Evolutionary conservation across 2,888 invertebrate species (phyloP), one percentile per base, ranked within the genome.

Genomic region (Muscina levida): DNA sequence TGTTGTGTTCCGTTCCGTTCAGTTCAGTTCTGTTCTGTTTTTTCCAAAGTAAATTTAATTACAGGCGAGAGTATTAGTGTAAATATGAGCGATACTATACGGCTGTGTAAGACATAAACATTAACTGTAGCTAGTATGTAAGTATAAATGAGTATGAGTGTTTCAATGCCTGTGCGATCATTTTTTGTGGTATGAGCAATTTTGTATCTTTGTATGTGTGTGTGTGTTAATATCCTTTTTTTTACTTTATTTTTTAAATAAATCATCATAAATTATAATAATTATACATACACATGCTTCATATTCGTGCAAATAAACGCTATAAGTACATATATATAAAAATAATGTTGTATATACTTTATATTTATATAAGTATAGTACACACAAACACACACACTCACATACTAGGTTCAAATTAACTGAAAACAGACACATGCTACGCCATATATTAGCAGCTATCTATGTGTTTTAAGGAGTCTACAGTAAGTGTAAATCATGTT

Each of bases 251-350:
- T 39, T 31, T 22, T 62, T 62, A 65, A 72, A 77, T 77, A 80
- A 77, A 81, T 77, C 81, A 77, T 77, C 74, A 75, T 81, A 81
- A 81, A 81, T 81, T 81, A 81, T 77, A 72, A 81, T 81, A 81
- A 81, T 81, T 75, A 77, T 48, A 67, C 68, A 75, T 71, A 81
- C 81, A 59, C 59, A 31, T 67, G 73, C 67, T 76, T 66, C 67
- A 46, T 81, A 74, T 53, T 31, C 53, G 57, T 77, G 53, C 59
- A 72, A 77, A 77, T 81, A 77, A 81, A 77, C 74, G 67, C 46
- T 75, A 62, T 31, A 31, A 31, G n/a, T n/a, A n/a, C n/a, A n/a
- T n/a, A n/a, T 31, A 31, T 74, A 19, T 22, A 39, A 39, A 62
- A 62, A 19, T 22, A 39, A 39, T 39, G 42, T 31, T 31, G 62